phyloP scores from a whole-genome alignment of 1,140 invertebrate genomes.

The Drosophila sproati region DNA sequence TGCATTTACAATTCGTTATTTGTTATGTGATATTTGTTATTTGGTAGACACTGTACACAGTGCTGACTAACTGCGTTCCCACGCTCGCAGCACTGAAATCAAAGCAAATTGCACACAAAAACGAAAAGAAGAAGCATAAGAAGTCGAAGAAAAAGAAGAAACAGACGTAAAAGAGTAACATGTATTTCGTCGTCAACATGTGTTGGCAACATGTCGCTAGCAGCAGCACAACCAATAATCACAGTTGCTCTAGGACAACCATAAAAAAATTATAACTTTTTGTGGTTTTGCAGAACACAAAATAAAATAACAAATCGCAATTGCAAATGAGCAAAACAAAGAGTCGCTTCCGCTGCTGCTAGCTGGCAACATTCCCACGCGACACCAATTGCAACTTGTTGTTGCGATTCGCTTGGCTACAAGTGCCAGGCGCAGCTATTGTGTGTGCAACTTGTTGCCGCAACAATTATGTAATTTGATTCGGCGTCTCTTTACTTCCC shows the following conservation, averaged over 20 bases:
- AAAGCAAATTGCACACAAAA: constrained; percentile 24
- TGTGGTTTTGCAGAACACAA: constrained; percentile 23
- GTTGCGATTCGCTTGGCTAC: background rate
- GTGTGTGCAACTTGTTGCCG: constrained; percentile 24
- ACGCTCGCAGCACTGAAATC: constrained; percentile 19
- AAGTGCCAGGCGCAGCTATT: constrained; percentile 1
- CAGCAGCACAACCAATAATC: constrained; percentile 2
- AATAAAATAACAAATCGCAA: constrained; percentile 28
- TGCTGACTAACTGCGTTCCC: constrained; percentile 27
- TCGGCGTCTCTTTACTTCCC: background rate
- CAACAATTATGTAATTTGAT: constrained; percentile 8
- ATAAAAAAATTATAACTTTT: constrained; percentile 1
- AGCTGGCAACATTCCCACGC: constrained; percentile 18
- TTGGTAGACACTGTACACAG: background rate
- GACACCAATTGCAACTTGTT: constrained; percentile 1
- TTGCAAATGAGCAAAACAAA: constrained; percentile 18
- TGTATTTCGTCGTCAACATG: constrained; percentile 41
- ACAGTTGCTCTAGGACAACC: background rate
- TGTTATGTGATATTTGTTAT: background rate
- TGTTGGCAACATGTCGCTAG: constrained; percentile 63
- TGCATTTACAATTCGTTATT: background rate
- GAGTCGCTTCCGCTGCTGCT: constrained; percentile 29
- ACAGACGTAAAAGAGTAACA: constrained; percentile 4
- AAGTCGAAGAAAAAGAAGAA: constrained; percentile 13
- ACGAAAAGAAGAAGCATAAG: constrained; percentile 18